These are phyloP conservation scores for Coluber constrictor DNA, from an alignment of 2,797 vertebrate species.

Conservation along the genomic window DNA sequence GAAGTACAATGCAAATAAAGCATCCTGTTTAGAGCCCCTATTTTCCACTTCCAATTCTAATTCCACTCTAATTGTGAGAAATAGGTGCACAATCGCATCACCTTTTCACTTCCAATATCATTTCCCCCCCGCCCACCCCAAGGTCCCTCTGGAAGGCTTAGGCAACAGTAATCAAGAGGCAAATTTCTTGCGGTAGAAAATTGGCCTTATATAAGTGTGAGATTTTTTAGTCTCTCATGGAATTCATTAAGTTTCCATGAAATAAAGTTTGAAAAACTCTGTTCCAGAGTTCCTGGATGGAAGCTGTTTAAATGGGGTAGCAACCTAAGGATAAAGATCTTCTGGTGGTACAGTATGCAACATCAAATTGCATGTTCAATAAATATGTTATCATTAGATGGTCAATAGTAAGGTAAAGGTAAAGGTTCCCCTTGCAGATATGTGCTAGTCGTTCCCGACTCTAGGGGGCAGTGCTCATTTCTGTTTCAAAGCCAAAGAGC, in stretches of 20 bases:
- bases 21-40: not conserved
- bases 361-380: not conserved
- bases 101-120: not conserved
- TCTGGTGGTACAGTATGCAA: not conserved
- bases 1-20: not conserved
- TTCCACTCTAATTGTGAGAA: not conserved
- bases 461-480: too few species aligned
- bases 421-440: too few species aligned
- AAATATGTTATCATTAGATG: not conserved
- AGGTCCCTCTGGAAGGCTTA: not conserved
- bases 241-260: not conserved
- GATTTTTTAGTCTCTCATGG: not conserved
- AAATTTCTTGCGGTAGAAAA: not conserved
- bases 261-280: not conserved
- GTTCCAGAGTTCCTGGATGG: not conserved
- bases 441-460: too few species aligned
- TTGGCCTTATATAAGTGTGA: not conserved
- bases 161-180: not conserved
- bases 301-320: not conserved
- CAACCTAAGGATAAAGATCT: not conserved
- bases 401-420: not conserved
- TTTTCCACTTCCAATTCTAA: not conserved
- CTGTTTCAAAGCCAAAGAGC: too few species aligned
- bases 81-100: not conserved
- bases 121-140: accelerated